Evolutionary conservation across 2,113 vertebrate species (phyloP).

Genomic region (Hirundichthys speculiger): DNA sequence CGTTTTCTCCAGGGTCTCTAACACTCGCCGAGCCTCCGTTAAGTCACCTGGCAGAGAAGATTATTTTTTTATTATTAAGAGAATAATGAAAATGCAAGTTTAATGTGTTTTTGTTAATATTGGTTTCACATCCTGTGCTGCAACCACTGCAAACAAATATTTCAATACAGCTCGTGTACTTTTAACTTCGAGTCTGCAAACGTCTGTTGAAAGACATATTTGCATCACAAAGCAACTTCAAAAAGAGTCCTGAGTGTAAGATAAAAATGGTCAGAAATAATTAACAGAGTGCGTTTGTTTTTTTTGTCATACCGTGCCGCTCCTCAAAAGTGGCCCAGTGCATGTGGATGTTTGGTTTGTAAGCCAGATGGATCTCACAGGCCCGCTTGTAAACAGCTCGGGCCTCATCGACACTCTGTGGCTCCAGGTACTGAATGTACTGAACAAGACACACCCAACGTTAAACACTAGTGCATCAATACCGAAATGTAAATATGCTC

Average conservation of each 20-base stretch:
- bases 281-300: no score
- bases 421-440: slow-evolving; percentile 86
- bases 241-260: no score
- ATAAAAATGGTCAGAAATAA: no score
- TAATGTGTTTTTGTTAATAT: neutral
- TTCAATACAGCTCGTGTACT: no score
- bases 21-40: slow-evolving; percentile 77
- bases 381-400: slow-evolving; percentile 81
- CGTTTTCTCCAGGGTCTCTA: slow-evolving; percentile 76
- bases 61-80: neutral
- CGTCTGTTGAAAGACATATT: no score
- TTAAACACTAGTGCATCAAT: slow-evolving; percentile 1
- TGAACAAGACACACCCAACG: slow-evolving; percentile 49
- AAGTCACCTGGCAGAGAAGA: slow-evolving; percentile 72
- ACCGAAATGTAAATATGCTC: neutral
- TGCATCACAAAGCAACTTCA: no score
- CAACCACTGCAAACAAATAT: no score
- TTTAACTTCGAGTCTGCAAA: no score
- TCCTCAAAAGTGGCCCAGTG: slow-evolving; percentile 89
- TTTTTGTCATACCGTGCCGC: slow-evolving; percentile 79
- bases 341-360: slow-evolving; percentile 85
- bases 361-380: slow-evolving; percentile 83
- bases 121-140: no score
- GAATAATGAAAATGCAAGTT: neutral
- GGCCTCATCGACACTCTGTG: slow-evolving; percentile 74